Percentiles rank a stretch among this genome's conserved stretches.
Evolutionary conservation across 2,888 invertebrate genomes (phyloP).

Genomic region (Ashinkailepas kermadecensis): DNA sequence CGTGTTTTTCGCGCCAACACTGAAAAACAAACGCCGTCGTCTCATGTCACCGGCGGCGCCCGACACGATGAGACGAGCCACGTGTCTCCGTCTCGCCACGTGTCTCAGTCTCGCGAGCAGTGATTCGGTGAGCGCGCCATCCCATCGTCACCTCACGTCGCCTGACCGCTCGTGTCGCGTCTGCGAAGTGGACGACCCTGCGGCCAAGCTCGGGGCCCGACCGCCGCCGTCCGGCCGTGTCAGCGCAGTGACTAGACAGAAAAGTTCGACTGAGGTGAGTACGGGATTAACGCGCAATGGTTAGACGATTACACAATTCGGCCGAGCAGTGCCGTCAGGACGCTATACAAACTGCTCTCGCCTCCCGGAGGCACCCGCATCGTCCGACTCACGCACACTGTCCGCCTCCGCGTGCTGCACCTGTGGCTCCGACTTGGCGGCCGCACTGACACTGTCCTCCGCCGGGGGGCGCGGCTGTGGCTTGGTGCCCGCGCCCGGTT

Average conservation of each 20-base stretch:
- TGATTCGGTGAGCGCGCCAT: background rate
- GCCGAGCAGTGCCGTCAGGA: background rate
- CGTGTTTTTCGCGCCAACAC: background rate
- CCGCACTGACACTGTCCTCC: background rate
- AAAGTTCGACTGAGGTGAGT: background rate
- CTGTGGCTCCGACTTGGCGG: background rate
- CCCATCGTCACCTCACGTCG: too few species aligned
- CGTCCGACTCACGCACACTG: background rate
- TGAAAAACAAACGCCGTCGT: too few species aligned
- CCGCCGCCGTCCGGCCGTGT: background rate
- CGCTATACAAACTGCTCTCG: background rate
- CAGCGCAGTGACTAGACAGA: background rate
- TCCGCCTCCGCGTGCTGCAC: background rate
- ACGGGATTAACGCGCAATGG: background rate
- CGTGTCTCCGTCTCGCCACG: too few species aligned
- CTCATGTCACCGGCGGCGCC: too few species aligned
- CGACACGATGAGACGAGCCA: too few species aligned
- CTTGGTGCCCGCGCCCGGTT: too few species aligned
- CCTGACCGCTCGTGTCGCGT: too few species aligned
- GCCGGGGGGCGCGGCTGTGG: background rate
- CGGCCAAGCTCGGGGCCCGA: background rate
- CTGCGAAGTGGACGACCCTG: background rate
- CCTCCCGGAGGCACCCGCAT: constrained; percentile 6
- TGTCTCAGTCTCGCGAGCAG: too few species aligned
- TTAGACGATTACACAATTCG: background rate